Base-by-base conservation (phyloP, 2,888 invertebrate genomes). In the Diadegma fenestrale region DNA sequence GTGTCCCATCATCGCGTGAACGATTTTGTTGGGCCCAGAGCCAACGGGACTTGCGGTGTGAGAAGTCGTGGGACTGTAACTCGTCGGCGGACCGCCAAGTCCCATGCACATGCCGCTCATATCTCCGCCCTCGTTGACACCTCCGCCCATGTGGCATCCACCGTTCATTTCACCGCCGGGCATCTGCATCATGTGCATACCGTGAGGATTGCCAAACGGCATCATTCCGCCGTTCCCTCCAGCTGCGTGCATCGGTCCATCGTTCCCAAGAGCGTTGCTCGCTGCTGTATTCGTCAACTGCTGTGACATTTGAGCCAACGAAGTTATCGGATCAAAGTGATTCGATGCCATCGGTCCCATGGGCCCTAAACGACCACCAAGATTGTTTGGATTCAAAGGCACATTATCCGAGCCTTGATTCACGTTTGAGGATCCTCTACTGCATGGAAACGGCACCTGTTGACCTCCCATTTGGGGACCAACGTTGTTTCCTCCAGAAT, bases 301-400 rank as follows among this genome's bases (percentile, higher is more conserved):
- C 92, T 98, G 98, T 86, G 98, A 98, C 98, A 98, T 98, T 94
- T 98, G 98, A 79, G 98, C 98, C 91, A 98, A 95, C 10, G 98
- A 98, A 75, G 98, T 97, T 90, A 98, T 98, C 0, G 98, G 98
- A 95, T 98, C 98, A 94, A 98, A 98, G 92, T 96, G 97, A 91
- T 95, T 94, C 80, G 94, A 91, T 88, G 94, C 94, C 92, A 94
- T 93, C 12, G 92, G 90, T 33, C 92, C 92, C 61, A 94, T 90
- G 19, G 90, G 90, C 43, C 91, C 92, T 51, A 94, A 89, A 71
- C 94, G 90, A 37, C 91, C 93, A 87, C 94, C 95, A 76, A 95
- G 95, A 88, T 95, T 96, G 89, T 96, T 96, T 0, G 96, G 96
- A 93, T 96, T 96, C 58, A 96, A 92, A 63, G 96, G 96, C 81